Evolutionary conservation across 2,888 invertebrate genomes (phyloP), one percentile per base, ranked within the genome.

Genomic region (Gonocerus acuteangulatus): DNA sequence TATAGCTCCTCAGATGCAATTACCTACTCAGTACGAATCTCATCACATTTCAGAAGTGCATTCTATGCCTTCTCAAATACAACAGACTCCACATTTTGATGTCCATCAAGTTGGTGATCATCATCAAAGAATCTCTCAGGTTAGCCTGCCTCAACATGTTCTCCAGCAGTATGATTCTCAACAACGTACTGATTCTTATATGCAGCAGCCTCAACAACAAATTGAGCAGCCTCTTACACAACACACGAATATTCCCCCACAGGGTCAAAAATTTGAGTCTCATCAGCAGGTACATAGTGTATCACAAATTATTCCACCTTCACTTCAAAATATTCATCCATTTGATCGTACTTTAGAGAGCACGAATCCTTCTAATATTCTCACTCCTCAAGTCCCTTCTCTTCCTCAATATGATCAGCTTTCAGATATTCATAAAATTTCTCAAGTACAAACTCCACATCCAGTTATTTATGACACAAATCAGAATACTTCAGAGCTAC

Each of bases 71-170:
- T 61, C 61, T 23, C 47, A 47, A 23, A 19, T 42, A 13, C 27
- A n/a, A n/a, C 18, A 39, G 18, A 18, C 7, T 15, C 32, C 23
- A 19, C 39, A 39, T 11, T 15, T 39, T n/a, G 39, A 39, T 13
- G 13, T 15, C 42, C 42, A 54, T 7, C 57, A 57, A n/a, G 13
- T 19, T 21, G 13, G 76, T 61, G 72, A 75, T 1, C 71, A 79
- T 6, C 72, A 72, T 16, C 81, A 82, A 65, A 49, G 63, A 52
- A 39, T 64, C 34, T 62, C 65, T 18, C 56, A 60, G 45, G 58
- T 62, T 22, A 56, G 51, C 15, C 64, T 62, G 21, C 65, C 63
- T 9, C 58, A 58, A 18, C 22, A 21, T 23, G 16, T 42, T 16
- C 42, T 9, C 1, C n/a, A 22, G 21, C 44, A 27, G 9, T 39